A percentile compares a stretch with the other conserved stretches of the same genome.
phyloP scores from a whole-genome alignment of 2,797 vertebrate species.

The Xenentodon cancila region DNA sequence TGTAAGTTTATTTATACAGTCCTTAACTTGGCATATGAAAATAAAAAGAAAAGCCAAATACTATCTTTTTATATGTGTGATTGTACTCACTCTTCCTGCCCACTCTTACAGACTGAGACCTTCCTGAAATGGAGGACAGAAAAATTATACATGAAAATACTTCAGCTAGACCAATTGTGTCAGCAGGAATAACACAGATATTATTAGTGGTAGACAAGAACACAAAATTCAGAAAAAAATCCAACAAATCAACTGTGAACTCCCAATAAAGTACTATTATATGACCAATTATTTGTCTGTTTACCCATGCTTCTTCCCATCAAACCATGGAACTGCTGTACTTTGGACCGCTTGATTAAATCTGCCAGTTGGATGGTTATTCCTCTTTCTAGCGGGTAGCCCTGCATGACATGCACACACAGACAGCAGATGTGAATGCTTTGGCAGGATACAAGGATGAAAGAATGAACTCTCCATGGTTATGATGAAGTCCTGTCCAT shows the following conservation, averaged over 20 bases:
- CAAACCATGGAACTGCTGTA: constrained; percentile 83
- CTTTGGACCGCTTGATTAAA: constrained; percentile 79
- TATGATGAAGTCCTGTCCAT: constrained; percentile 4
- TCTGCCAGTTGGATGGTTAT: constrained; percentile 70
- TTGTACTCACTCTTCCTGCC: constrained; percentile 77
- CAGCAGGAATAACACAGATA: background rate
- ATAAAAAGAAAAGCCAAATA: background rate
- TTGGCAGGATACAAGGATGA: no score
- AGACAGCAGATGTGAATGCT: constrained; percentile 4
- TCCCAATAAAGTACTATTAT: background rate
- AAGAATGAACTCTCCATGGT: no score
- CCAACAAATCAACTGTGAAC: background rate
- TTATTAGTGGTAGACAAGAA: background rate
- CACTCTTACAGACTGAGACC: constrained; percentile 53
- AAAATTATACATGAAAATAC: background rate
- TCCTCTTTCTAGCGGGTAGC: constrained; percentile 62
- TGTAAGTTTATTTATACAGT: no score
- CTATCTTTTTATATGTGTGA: background rate
- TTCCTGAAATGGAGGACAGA: constrained; percentile 44
- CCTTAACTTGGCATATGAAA: background rate
- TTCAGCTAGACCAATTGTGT: background rate
- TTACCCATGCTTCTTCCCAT: constrained; percentile 84
- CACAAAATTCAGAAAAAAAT: fast-evolving
- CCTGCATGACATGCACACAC: constrained; percentile 55
- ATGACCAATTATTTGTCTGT: background rate